phyloP scores from a whole-genome alignment of 2,888 invertebrate species.

The Tetranychus truncatus region DNA sequence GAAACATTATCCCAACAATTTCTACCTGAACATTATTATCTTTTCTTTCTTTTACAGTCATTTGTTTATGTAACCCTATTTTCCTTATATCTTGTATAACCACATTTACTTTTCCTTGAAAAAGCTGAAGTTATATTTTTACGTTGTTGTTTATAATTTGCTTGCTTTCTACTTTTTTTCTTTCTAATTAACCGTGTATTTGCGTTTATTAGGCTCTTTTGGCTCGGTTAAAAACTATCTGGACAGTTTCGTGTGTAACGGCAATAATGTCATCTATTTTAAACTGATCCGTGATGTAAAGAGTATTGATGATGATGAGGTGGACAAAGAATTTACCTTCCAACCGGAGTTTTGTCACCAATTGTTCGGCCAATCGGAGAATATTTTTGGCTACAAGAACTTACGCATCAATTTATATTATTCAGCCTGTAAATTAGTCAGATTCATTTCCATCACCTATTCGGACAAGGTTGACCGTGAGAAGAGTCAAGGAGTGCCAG shows the following conservation, averaged over 20 bases:
- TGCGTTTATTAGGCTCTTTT: background rate
- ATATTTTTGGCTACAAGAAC: slow-evolving; percentile 79
- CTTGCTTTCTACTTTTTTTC: too few species aligned
- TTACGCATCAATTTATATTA: slow-evolving; percentile 58
- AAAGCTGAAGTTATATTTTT: too few species aligned
- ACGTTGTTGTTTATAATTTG: background rate
- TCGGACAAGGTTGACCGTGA: slow-evolving; percentile 43
- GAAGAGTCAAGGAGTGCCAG: slow-evolving; percentile 36
- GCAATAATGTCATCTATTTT: slow-evolving; percentile 36
- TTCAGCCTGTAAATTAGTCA: slow-evolving; percentile 57
- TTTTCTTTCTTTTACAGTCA: too few species aligned
- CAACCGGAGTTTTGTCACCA: slow-evolving; percentile 78
- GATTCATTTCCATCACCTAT: slow-evolving; percentile 58
- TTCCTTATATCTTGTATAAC: too few species aligned
- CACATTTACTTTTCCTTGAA: too few species aligned
- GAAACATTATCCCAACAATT: too few species aligned
- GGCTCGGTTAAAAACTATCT: slow-evolving; percentile 13
- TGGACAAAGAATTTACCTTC: slow-evolving; percentile 37
- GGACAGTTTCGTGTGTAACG: slow-evolving; percentile 37
- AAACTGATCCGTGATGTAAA: slow-evolving; percentile 39
- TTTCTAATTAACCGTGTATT: background rate
- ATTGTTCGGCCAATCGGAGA: slow-evolving; percentile 75
- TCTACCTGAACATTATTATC: too few species aligned
- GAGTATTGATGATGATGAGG: slow-evolving; percentile 46
- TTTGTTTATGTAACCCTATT: too few species aligned